Conservation (phyloP, 1,140 invertebrate genomes). For the Akabosia matsudoensis region DNA sequence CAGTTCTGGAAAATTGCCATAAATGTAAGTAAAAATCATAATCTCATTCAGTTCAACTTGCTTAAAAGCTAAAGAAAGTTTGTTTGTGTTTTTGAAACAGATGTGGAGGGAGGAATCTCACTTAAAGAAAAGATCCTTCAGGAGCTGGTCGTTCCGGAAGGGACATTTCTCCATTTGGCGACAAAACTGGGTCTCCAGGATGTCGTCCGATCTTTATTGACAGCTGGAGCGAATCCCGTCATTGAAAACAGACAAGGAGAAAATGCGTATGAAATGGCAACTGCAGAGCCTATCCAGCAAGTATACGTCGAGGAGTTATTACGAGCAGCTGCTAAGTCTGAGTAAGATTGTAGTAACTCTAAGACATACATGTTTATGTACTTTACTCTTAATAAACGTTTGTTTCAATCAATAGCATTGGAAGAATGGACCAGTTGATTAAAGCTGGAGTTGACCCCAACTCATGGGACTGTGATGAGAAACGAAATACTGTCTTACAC, state of each 20-base stretch:
- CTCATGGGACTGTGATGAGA: slow-evolving; percentile 46
- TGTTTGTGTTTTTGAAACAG: slow-evolving; percentile 20
- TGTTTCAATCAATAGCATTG: slow-evolving; percentile 49
- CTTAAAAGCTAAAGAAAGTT: neutral
- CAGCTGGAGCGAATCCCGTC: slow-evolving; percentile 61
- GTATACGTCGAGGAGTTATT: slow-evolving; percentile 64
- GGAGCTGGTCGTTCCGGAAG: slow-evolving; percentile 56
- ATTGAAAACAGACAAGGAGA: slow-evolving; percentile 58
- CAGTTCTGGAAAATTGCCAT: slow-evolving; percentile 59
- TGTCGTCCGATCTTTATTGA: slow-evolving; percentile 60
- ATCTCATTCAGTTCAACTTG: too few relatives aligned
- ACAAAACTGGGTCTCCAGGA: slow-evolving; percentile 59
- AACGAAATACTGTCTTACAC: slow-evolving; percentile 43
- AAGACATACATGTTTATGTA: neutral
- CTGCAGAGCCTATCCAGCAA: slow-evolving; percentile 56
- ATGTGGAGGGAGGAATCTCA: slow-evolving; percentile 43
- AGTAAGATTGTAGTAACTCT: slow-evolving; percentile 58
- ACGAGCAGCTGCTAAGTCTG: slow-evolving; percentile 62
- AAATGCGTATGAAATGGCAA: slow-evolving; percentile 59
- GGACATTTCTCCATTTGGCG: slow-evolving; percentile 62
- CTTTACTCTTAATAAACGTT: too few relatives aligned
- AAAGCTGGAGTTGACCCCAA: slow-evolving; percentile 45
- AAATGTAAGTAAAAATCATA: slow-evolving; percentile 51
- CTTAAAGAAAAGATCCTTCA: slow-evolving; percentile 57
- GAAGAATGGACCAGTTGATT: slow-evolving; percentile 51